phyloP scores from a whole-genome alignment of 2,113 vertebrate species.

The Leucosticte australis region DNA sequence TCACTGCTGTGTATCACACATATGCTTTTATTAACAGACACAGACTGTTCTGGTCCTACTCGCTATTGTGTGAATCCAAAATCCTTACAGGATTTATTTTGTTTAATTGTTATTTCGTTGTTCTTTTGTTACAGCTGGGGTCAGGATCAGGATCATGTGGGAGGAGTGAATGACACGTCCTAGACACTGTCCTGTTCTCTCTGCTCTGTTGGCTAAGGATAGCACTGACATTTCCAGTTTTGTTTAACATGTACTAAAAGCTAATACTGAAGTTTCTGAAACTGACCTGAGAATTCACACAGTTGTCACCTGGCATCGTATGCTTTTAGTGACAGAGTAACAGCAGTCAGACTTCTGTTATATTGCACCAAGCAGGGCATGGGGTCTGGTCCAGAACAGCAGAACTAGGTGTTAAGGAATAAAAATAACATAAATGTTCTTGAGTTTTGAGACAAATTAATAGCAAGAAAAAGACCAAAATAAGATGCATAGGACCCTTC shows the following conservation, averaged over 20 bases:
- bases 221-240: neutral
- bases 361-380: neutral
- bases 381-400: neutral
- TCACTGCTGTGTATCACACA: neutral
- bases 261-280: neutral
- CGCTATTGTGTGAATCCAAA: neutral
- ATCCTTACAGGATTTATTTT: neutral
- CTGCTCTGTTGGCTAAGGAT: neutral
- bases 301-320: neutral
- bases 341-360: neutral
- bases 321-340: neutral
- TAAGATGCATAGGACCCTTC: neutral
- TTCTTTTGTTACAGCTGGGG: neutral
- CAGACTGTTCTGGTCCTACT: neutral
- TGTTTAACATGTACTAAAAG: neutral
- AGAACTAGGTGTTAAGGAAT: neutral
- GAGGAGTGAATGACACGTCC: neutral
- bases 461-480: neutral
- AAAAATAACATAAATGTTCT: neutral
- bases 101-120: neutral
- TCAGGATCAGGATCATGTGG: neutral
- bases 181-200: neutral
- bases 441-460: neutral
- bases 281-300: neutral
- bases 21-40: neutral